Conservation (phyloP, 2,113 vertebrate species). For the Tyto alba region DNA sequence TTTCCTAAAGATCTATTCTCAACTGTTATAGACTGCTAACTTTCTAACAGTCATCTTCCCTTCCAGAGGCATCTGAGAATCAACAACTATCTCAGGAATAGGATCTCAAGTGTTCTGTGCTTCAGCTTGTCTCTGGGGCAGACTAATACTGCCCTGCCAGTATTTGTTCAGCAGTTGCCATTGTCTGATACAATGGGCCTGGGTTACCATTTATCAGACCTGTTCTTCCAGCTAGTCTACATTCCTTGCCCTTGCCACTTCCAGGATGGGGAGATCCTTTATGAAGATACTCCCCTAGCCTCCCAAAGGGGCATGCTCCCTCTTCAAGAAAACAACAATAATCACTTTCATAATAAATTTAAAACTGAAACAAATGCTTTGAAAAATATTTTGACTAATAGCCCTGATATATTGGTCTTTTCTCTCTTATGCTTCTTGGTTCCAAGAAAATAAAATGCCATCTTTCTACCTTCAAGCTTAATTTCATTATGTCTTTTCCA, state of each 20-base stretch:
- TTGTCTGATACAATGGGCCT: conserved; percentile 38
- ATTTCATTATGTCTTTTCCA: neutral
- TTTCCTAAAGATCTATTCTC: neutral
- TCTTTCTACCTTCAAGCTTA: neutral
- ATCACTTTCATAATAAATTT: neutral
- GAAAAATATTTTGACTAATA: neutral
- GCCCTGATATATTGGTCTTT: neutral
- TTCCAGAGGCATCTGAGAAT: neutral
- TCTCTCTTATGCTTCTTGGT: neutral
- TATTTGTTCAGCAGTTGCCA: conserved; percentile 44
- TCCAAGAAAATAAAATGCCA: neutral
- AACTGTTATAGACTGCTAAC: neutral
- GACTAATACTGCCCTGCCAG: neutral
- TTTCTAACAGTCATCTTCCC: neutral
- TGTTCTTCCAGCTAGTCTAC: conserved; percentile 57
- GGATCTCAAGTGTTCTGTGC: neutral
- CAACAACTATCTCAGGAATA: neutral
- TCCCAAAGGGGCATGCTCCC: neutral
- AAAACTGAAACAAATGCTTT: neutral
- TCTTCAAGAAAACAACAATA: neutral
- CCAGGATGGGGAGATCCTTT: conserved; percentile 25
- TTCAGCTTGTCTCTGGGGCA: neutral
- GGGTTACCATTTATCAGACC: conserved; percentile 44
- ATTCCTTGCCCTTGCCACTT: conserved; percentile 39
- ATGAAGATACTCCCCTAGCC: neutral